Percentiles rank a stretch among this genome's conserved stretches.
These are phyloP conservation scores for Tokudaia tokunoshimensis DNA, from an alignment of 2,797 vertebrate species.

Conservation along the genomic window DNA sequence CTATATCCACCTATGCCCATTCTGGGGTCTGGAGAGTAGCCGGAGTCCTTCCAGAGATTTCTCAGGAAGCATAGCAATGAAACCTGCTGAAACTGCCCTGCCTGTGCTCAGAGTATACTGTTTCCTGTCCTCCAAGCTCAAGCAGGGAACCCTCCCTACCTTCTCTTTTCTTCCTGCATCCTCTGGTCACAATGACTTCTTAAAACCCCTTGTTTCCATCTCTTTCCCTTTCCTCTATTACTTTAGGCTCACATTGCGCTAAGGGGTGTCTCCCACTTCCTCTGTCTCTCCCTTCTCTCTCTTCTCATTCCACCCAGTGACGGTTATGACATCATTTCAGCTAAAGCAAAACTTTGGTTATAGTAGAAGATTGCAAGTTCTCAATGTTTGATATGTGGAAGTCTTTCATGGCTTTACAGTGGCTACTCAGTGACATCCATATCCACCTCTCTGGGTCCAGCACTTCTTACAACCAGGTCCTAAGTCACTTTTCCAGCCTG, in stretches of 20 bases:
- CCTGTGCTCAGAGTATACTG: fast-evolving
- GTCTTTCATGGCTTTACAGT: background rate
- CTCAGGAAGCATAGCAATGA: background rate
- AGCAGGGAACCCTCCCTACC: background rate
- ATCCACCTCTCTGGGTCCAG: background rate
- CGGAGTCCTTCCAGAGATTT: background rate
- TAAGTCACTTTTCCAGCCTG: background rate
- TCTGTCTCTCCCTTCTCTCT: background rate
- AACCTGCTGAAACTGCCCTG: background rate
- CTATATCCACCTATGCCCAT: background rate
- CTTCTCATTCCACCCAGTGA: fast-evolving
- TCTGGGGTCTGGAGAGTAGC: no score
- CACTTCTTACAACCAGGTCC: background rate
- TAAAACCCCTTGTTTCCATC: background rate
- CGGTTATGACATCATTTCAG: background rate
- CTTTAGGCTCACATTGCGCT: background rate
- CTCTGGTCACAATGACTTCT: background rate
- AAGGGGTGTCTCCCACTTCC: background rate
- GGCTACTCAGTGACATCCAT: background rate
- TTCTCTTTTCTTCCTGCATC: background rate
- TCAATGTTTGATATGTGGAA: background rate
- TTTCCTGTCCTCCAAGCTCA: background rate
- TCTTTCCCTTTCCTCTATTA: background rate
- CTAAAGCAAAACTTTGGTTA: background rate
- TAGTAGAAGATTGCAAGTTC: fast-evolving